Base-by-base conservation (phyloP, 2,888 invertebrate species). In the Drosophila maculinotata region DNA sequence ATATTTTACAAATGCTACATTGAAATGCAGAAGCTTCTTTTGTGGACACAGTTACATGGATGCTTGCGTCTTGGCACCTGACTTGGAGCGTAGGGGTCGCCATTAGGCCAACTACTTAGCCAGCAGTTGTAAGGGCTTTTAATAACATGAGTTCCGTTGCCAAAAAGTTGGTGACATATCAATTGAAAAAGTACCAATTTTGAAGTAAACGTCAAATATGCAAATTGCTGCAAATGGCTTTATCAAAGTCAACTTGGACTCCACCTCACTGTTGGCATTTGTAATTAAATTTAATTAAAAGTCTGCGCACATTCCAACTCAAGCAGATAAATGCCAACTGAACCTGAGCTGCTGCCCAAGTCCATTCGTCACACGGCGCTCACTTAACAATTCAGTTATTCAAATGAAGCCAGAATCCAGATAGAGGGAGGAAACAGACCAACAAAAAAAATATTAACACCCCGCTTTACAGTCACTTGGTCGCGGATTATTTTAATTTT, bases 271-370 rank as follows among this genome's bases (percentile, higher is more conserved):
- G 71, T 63, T 64, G 82, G 79, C 79, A 79, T 76, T 83, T 80
- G 83, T 69, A 81, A 81, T 81, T 81, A 81, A 81, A 83, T 83
- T 81, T 83, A 81, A 81, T 81, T 81, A 81, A 80, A 81, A 79
- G 76, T 83, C 80, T 64, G 80, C 63, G 74, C 78, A 71, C 69
- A 76, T 78, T 76, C 76, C 69, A 47, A 53, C 57, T 68, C 66
- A 58, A 54, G 60, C 66, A 73, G 73, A 74, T 73, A 69, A 74
- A 74, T 74, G 69, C 73, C 70, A 67, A 56, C 57, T 53, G 49
- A 58, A 56, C 42, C 72, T 54, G 54, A 53, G 56, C 60, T 65
- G 70, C 66, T 59, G 58, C 45, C 60, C 69, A 73, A 56, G 69
- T 73, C 66, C 73, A 79, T 78, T 78, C 76, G 73, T 82, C 76